Conservation (phyloP, 2,888 invertebrate species). For the Yponomeuta evonymella region DNA sequence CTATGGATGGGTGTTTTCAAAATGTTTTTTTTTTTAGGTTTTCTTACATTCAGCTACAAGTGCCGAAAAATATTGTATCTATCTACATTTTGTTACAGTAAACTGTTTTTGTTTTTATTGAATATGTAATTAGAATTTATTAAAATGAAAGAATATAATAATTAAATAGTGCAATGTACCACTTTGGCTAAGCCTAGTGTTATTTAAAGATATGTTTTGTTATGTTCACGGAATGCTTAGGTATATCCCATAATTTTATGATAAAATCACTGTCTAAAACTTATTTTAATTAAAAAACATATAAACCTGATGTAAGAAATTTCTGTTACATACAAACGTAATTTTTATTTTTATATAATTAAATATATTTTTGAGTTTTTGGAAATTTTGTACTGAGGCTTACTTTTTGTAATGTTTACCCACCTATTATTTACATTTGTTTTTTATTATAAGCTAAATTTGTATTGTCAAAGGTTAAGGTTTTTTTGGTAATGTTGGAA, state of each 20-base stretch:
- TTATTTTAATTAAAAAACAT: background rate
- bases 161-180: conserved; percentile 59
- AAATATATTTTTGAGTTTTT: background rate
- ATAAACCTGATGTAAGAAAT: background rate
- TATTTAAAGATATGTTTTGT: conserved; percentile 49
- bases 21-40: background rate
- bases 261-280: conserved; percentile 3
- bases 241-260: conserved; percentile 8
- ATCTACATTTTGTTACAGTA: background rate
- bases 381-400: conserved; percentile 10
- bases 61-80: background rate
- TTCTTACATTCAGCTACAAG: background rate
- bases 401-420: conserved; percentile 14
- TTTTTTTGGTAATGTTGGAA: conserved; percentile 8
- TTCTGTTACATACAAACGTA: background rate
- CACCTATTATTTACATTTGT: conserved; percentile 17
- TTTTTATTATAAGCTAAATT: conserved; percentile 9
- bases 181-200: conserved; percentile 63
- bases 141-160: background rate
- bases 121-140: background rate
- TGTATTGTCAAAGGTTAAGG: background rate
- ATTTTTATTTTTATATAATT: background rate
- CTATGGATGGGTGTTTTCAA: background rate
- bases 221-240: conserved; percentile 8
- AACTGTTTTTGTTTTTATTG: background rate